phyloP scores from a whole-genome alignment of 2,888 invertebrate species.

The Noctua pronuba region DNA sequence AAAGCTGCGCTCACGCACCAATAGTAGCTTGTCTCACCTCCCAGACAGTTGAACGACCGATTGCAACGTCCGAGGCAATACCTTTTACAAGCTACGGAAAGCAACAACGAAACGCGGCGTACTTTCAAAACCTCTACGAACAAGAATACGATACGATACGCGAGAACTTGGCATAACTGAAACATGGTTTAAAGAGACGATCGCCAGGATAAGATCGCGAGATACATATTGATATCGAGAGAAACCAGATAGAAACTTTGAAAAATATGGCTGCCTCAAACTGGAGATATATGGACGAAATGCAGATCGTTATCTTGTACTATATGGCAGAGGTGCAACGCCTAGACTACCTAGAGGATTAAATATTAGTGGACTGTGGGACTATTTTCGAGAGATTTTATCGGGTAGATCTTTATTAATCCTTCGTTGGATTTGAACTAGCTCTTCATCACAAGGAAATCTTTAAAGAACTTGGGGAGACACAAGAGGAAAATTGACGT shows the following conservation, averaged over 20 bases:
- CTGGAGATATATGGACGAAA: conserved; percentile 51
- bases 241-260: conserved; percentile 59
- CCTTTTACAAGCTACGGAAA: conserved; percentile 71
- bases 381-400: conserved; percentile 26
- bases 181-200: conserved; percentile 61
- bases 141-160: conserved; percentile 34
- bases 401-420: conserved; percentile 25
- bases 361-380: conserved; percentile 29
- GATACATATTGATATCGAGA: conserved; percentile 62
- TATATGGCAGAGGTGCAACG: conserved; percentile 32
- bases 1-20: conserved; percentile 47
- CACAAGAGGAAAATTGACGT: not conserved
- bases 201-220: conserved; percentile 61
- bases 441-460: not conserved
- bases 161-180: conserved; percentile 56
- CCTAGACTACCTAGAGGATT: conserved; percentile 5
- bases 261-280: conserved; percentile 57
- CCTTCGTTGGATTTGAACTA: conserved; percentile 1
- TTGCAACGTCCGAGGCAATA: conserved; percentile 67
- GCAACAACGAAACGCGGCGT: conserved; percentile 64
- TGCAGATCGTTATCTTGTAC: conserved; percentile 51
- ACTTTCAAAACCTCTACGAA: conserved; percentile 72
- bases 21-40: conserved; percentile 61
- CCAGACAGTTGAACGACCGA: conserved; percentile 75
- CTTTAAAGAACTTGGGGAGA: not conserved